These are phyloP conservation scores for Heliothis virescens DNA, from an alignment of 1,140 invertebrate genomes.

Conservation along the genomic window DNA sequence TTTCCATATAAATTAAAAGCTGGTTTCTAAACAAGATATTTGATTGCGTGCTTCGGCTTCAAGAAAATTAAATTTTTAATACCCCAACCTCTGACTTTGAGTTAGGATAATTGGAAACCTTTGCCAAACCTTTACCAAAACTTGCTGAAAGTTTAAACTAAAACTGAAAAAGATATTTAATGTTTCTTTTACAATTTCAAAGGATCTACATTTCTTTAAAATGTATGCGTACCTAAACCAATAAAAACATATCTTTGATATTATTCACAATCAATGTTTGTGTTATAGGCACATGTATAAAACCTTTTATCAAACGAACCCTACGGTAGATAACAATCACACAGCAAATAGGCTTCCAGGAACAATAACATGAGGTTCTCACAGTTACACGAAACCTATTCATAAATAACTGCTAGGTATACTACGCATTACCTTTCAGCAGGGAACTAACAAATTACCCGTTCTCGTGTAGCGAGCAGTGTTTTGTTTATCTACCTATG, in stretches of 20 bases:
- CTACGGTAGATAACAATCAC: too few relatives aligned
- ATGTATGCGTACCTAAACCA: too few relatives aligned
- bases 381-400: conserved; percentile 12
- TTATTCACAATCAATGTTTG: too few relatives aligned
- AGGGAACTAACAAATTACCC: conserved; percentile 20
- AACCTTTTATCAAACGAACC: too few relatives aligned
- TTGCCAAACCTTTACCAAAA: not conserved
- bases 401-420: conserved; percentile 10
- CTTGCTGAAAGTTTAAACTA: conserved; percentile 7
- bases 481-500: conserved; percentile 8
- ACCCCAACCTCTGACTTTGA: conserved; percentile 24
- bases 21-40: conserved; percentile 70
- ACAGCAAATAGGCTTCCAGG: too few relatives aligned
- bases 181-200: too few relatives aligned
- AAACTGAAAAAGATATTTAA: not conserved
- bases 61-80: conserved; percentile 44
- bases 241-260: too few relatives aligned
- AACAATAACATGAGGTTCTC: not conserved
- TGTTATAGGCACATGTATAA: too few relatives aligned
- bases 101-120: conserved; percentile 31
- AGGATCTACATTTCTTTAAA: too few relatives aligned
- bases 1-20: conserved; percentile 81
- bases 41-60: conserved; percentile 61
- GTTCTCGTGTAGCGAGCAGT: not conserved
- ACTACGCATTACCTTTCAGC: conserved; percentile 4